Conservation (phyloP, 2,797 vertebrate species). For the Intellagama lesueurii region DNA sequence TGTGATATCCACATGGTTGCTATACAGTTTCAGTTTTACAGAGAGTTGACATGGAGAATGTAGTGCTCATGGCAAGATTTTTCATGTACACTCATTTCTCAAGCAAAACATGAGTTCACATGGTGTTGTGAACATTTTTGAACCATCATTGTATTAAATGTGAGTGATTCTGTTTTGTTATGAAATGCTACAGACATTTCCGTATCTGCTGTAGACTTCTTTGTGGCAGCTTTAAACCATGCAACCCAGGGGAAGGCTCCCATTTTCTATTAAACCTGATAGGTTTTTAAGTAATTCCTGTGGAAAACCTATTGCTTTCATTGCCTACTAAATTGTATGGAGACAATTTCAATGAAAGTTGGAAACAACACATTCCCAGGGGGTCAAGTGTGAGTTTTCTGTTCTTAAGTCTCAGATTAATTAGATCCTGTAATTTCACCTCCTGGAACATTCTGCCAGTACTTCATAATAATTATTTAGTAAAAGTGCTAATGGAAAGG, state of each 20-base stretch:
- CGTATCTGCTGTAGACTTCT: slow-evolving; percentile 2
- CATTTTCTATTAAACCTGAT: not conserved
- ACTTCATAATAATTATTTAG: not conserved
- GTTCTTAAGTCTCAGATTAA: not conserved
- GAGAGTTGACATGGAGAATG: not conserved
- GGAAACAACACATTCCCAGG: slow-evolving; percentile 29
- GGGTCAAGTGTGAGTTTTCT: slow-evolving; percentile 15
- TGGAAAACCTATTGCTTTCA: slow-evolving; percentile 23
- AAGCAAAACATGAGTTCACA: not conserved
- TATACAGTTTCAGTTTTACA: not conserved
- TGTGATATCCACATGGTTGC: not conserved
- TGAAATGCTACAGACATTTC: not conserved
- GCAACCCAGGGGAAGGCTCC: not conserved
- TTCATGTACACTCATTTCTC: not conserved
- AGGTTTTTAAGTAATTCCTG: not conserved
- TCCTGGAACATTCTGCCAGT: slow-evolving; percentile 43
- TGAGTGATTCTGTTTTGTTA: not conserved
- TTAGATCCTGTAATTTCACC: slow-evolving; percentile 46
- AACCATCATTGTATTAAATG: not conserved
- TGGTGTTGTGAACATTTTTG: not conserved
- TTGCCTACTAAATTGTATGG: not conserved
- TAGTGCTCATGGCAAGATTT: not conserved
- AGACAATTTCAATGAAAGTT: slow-evolving; percentile 5
- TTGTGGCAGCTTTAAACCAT: slow-evolving; percentile 15
- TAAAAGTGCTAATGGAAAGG: not conserved